Conservation (phyloP, 2,113 vertebrate species). For the Genyomyrus donnyi region DNA sequence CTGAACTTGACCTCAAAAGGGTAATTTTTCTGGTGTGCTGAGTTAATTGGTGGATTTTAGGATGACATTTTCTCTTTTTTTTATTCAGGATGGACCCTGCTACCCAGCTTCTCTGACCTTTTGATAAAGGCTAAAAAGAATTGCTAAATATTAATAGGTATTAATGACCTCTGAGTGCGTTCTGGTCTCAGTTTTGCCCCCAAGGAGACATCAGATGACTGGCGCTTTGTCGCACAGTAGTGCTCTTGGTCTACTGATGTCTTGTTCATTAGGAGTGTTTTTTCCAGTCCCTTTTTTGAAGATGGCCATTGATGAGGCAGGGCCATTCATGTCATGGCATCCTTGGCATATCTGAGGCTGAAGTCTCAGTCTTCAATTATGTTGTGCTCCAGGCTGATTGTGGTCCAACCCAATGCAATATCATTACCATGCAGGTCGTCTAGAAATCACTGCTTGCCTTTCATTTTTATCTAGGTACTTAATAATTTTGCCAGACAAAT, state of each 20-base stretch:
- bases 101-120: not conserved
- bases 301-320: not conserved
- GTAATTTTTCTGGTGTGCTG: conserved; percentile 8
- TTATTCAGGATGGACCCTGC: conserved; percentile 12
- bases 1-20: not conserved
- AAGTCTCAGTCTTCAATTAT: not conserved
- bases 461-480: not conserved
- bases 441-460: not conserved
- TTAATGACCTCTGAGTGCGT: conserved; percentile 4
- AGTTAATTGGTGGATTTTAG: conserved; percentile 4
- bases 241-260: not conserved
- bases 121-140: not conserved
- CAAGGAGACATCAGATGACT: not conserved
- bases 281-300: not conserved
- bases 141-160: conserved; percentile 23
- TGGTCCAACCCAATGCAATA: not conserved
- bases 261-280: not conserved
- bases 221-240: not conserved
- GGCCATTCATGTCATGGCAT: not conserved
- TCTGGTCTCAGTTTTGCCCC: not conserved
- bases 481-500: not conserved
- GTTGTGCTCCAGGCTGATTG: not conserved
- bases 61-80: not conserved
- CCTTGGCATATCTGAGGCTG: not conserved
- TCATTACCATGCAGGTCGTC: not conserved